Base-by-base conservation (phyloP, 2,797 vertebrate genomes). In the Rhinophrynus dorsalis region DNA sequence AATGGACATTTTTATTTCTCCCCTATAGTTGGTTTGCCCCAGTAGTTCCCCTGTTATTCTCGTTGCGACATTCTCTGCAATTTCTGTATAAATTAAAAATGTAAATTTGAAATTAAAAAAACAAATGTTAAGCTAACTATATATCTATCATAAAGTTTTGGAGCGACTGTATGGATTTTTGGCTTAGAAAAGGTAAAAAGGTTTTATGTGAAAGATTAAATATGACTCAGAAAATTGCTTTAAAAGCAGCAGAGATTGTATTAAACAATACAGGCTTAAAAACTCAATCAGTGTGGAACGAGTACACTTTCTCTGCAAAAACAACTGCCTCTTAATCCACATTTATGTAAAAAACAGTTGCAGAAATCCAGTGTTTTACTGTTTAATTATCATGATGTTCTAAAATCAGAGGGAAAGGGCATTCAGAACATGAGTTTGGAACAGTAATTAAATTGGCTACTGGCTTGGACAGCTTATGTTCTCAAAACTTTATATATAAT, bases 381-480 rank as follows among this genome's bases (percentile, higher is more conserved):
- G 52, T 71, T 64, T 64, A 64, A 64, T 71, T 71, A 71, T 71
- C 59, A 64, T 24, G 68, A 57, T 13, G 48, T 30, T n/a, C 27
- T 54, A 12, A 48, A 51, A 57, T 64, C 60, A 61, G 37, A 45
- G 60, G 26, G 23, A 5, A 56, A 56, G 33, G 32, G 55, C 60
- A 24, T 64, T 24, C 18, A 1, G 33, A 27, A 40, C 50, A 27
- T 10, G 38, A 57, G 40, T 52, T 58, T 64, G 12, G 5, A 24
- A 52, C 32, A 30, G 23, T 24, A 50, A 57, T 64, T 30, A 55
- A 10, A 37, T 44, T 20, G 11, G 33, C 27, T 10, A 18, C 11
- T 7, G 7, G 48, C 27, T n/a, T 27, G 15, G 30, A 18, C 58
- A 23, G 13, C 8, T 12, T 13, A 1, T 40, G 38, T 55, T 51